Percentiles rank a stretch among this genome's conserved stretches.
These are phyloP conservation scores for Ctenopoma kingsleyae DNA, from an alignment of 2,797 vertebrate species.

Conservation along the genomic window DNA sequence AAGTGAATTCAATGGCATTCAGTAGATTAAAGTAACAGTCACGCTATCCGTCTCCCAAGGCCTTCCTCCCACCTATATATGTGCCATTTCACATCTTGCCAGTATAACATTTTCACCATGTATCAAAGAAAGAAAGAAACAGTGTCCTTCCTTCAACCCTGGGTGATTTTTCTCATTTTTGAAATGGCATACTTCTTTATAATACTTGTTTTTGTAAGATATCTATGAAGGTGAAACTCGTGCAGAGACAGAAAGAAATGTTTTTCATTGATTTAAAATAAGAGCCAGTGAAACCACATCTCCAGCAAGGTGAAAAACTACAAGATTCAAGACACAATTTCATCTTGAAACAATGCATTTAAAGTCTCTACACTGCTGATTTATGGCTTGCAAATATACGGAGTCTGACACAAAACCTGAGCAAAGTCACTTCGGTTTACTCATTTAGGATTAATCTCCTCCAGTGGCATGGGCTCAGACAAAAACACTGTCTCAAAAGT, in stretches of 20 bases:
- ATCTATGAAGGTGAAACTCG: constrained; percentile 32
- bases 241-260: not conserved
- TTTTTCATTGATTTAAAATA: constrained; percentile 38
- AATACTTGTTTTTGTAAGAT: constrained; percentile 25
- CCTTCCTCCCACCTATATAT: constrained; percentile 15
- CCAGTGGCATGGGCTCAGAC: constrained; percentile 34
- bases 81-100: constrained; percentile 9
- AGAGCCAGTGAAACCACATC: constrained; percentile 1
- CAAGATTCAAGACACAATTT: constrained; percentile 35
- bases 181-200: constrained; percentile 32
- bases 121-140: constrained; percentile 9
- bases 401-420: constrained; percentile 55
- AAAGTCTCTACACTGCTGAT: constrained; percentile 49
- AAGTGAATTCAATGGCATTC: constrained; percentile 1
- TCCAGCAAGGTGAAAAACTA: constrained; percentile 23
- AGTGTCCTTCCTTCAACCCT: constrained; percentile 1
- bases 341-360: constrained; percentile 28
- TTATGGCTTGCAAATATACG: constrained; percentile 47
- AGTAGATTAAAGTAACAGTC: constrained; percentile 23
- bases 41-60: constrained; percentile 4
- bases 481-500: constrained; percentile 64
- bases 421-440: constrained; percentile 68
- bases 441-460: constrained; percentile 71
- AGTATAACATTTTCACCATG: constrained; percentile 14
- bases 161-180: constrained; percentile 21